Conservation (phyloP, 2,888 invertebrate species). For the Sesamia inferens region DNA sequence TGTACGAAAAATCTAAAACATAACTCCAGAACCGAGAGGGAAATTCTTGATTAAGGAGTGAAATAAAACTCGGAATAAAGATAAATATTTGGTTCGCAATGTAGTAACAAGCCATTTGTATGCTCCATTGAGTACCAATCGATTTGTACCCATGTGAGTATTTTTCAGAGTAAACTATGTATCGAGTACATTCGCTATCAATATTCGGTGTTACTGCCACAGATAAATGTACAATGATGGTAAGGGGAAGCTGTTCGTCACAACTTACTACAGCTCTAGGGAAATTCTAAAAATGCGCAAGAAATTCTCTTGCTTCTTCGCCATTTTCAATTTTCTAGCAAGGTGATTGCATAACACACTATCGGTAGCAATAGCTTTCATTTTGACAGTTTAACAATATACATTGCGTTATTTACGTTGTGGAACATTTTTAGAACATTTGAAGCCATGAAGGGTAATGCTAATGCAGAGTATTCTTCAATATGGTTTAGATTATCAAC, state of each 20-base stretch:
- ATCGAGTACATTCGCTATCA: slow-evolving; percentile 22
- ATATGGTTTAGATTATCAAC: not conserved
- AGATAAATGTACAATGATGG: not conserved
- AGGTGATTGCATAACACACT: not conserved
- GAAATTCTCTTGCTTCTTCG: not conserved
- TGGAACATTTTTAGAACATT: not conserved
- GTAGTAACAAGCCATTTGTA: slow-evolving; percentile 46
- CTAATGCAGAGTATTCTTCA: not conserved
- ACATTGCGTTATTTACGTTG: not conserved
- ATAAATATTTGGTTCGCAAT: slow-evolving; percentile 40
- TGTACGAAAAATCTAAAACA: slow-evolving; percentile 20
- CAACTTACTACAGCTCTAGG: not conserved
- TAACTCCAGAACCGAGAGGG: slow-evolving; percentile 21
- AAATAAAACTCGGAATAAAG: slow-evolving; percentile 45
- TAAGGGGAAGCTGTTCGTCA: not conserved
- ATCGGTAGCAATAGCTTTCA: not conserved
- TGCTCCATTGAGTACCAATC: slow-evolving; percentile 45
- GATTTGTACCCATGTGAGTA: slow-evolving; percentile 30
- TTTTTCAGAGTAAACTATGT: slow-evolving; percentile 26
- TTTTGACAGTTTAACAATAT: not conserved
- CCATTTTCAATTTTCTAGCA: no score
- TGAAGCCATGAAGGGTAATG: not conserved
- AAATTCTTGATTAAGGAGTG: slow-evolving; percentile 42
- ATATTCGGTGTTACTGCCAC: slow-evolving; percentile 26
- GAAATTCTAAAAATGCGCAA: not conserved